Evolutionary conservation across 2,888 invertebrate genomes (phyloP).

Genomic region (Physocephala rufipes): DNA sequence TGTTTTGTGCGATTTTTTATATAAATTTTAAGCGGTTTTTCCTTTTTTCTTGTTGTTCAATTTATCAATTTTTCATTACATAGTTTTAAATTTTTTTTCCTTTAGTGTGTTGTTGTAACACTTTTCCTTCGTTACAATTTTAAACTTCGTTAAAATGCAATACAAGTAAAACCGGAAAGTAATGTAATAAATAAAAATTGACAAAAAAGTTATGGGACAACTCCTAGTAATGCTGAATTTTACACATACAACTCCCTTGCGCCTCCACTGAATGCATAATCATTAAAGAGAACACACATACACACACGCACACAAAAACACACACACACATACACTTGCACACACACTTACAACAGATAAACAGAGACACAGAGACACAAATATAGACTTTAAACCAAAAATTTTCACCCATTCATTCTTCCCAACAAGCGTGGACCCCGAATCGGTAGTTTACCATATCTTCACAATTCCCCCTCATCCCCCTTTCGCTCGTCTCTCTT

Average conservation of each 20-base stretch:
- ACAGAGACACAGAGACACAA: no score
- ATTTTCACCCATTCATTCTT: no score
- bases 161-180: slow-evolving; percentile 2
- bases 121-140: background rate
- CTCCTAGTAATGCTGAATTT: background rate
- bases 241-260: no score
- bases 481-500: slow-evolving; percentile 11
- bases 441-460: background rate
- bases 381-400: no score
- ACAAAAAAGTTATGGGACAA: background rate
- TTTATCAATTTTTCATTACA: background rate
- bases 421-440: background rate
- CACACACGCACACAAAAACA: no score
- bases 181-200: slow-evolving; percentile 1
- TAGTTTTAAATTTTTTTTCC: background rate
- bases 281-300: no score
- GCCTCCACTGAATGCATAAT: no score
- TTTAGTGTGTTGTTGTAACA: background rate
- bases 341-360: no score
- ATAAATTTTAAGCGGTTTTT: background rate
- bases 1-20: background rate
- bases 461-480: background rate
- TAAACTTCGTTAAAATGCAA: slow-evolving; percentile 29
- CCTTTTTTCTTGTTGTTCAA: background rate
- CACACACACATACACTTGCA: no score